Conservation (phyloP, 2,113 vertebrate genomes). For the Dromiciops gliroides region DNA sequence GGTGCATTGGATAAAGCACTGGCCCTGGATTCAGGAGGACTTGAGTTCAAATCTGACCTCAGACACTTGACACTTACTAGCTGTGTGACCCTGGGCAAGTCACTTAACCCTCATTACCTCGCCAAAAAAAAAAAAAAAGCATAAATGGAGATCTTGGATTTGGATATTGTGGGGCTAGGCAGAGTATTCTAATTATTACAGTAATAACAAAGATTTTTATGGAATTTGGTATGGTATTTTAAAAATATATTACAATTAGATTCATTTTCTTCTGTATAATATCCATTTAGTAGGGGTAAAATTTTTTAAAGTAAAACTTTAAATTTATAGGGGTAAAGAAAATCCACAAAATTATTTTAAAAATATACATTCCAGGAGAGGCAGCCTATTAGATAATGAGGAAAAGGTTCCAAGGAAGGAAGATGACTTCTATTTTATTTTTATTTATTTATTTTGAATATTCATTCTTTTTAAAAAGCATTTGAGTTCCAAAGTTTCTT, state of each 20-base stretch:
- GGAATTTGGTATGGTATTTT: background rate
- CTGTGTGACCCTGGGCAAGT: too few relatives aligned
- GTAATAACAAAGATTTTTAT: background rate
- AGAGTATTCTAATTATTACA: background rate
- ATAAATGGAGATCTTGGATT: background rate
- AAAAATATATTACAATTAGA: background rate
- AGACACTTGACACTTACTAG: too few relatives aligned
- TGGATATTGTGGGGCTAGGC: background rate
- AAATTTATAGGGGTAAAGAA: background rate
- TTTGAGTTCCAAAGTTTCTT: background rate
- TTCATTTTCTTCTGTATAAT: background rate
- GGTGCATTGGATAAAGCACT: too few relatives aligned
- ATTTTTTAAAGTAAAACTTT: background rate
- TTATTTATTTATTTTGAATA: background rate
- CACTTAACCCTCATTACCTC: too few relatives aligned
- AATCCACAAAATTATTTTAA: background rate
- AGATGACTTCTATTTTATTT: background rate
- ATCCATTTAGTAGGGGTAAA: background rate
- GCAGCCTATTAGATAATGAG: background rate
- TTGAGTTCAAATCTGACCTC: too few relatives aligned
- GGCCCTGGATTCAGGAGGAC: too few relatives aligned
- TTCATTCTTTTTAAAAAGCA: background rate
- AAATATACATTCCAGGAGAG: background rate
- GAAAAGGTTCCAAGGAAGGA: background rate
- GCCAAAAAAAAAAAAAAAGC: too few relatives aligned